Base-by-base conservation (phyloP, 2,888 invertebrate genomes). In the Matsumyia berberina region DNA sequence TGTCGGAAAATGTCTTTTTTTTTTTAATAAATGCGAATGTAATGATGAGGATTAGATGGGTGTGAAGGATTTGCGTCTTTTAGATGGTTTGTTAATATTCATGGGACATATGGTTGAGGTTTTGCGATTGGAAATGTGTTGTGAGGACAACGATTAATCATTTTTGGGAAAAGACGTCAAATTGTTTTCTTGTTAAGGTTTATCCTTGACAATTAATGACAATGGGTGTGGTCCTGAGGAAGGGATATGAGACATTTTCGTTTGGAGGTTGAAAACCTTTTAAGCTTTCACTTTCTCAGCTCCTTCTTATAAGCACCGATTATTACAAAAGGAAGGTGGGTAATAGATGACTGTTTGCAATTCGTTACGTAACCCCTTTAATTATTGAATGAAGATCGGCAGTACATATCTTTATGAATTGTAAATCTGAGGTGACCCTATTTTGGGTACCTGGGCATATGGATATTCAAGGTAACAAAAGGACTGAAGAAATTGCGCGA, bases 21-120 rank as follows among this genome's bases (percentile, higher is more conserved):
- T 3, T 51, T 11, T 51, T 9, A 55, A 33, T 51, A 44, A 66
- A 67, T 76, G 57, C 15, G 66, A 58, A 49, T 67, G 31, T 55
- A 44, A 66, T 66, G 57, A 67, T 49, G 57, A 12, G 33, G 37
- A 51, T 37, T 42, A 39, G 53, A 35, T 29, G 62, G 39, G 53
- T 73, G 24, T 19, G 35, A 44, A 37, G 5, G 29, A 31, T 12
- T 42, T 29, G 12, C 29, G 15, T 17, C 11, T 5, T 24, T 46
- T 58, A 15, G 2, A 42, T 15, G 37, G 33, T 29, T 17, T 33
- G 51, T 37, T n/a, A n/a, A 49, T 35, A 17, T 35, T 12, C 11
- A n/a, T 37, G 29, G 37, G 42, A 2, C 67, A 67, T 42, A 67
- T 53, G 49, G 49, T 51, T 64, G 9, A 29, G 24, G n/a, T 37